Percentiles rank a stretch among this genome's conserved stretches.
These are phyloP conservation scores for Euplagia quadripunctaria DNA, from an alignment of 2,888 invertebrate species.

Conservation along the genomic window DNA sequence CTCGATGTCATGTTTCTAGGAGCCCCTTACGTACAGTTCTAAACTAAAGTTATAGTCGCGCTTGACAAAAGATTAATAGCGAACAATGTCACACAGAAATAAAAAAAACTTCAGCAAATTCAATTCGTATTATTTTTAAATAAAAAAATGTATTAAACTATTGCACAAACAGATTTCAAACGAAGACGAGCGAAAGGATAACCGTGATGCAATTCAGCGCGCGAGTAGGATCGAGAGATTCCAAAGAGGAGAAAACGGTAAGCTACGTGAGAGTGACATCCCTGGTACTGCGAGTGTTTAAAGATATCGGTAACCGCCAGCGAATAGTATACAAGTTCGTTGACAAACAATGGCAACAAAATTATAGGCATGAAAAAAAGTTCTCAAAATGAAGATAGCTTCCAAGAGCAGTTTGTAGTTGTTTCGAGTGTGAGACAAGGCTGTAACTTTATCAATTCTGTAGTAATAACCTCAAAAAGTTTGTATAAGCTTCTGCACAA, in stretches of 20 bases:
- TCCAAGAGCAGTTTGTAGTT: neutral
- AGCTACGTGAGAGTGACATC: neutral
- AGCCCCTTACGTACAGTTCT: constrained; percentile 47
- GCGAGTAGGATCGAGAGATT: neutral
- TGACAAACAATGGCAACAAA: neutral
- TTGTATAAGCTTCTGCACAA: neutral
- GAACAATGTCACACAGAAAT: neutral
- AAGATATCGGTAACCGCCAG: neutral
- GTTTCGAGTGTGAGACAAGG: neutral
- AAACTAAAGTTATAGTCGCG: neutral
- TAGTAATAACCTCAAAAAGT: neutral
- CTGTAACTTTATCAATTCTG: neutral
- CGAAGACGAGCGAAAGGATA: neutral
- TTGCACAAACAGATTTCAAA: neutral
- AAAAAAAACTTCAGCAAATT: neutral
- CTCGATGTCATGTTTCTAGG: constrained; percentile 69
- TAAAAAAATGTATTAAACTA: neutral
- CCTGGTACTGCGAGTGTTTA: neutral
- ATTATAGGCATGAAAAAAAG: neutral
- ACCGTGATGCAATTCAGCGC: neutral
- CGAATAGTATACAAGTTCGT: neutral
- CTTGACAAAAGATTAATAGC: constrained; percentile 5
- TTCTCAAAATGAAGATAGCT: neutral
- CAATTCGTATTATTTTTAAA: no score
- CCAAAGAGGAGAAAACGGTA: neutral